These are phyloP conservation scores for Sussaba pulchella DNA, from an alignment of 2,888 invertebrate genomes.

Conservation along the genomic window DNA sequence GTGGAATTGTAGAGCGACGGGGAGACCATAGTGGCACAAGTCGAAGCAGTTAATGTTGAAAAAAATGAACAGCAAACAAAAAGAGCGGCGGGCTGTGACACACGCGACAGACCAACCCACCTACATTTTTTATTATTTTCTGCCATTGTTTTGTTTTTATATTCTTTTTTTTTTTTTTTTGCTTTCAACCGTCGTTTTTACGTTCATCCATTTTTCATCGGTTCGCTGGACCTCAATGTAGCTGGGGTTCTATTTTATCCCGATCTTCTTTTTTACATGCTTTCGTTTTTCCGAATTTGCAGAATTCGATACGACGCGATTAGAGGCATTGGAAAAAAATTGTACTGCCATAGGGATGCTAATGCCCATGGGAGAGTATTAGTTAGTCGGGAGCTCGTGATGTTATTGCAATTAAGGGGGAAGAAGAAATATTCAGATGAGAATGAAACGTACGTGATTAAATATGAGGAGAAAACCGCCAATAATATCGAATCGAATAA, in stretches of 20 bases:
- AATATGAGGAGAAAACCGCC: background rate
- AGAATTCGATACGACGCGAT: conserved; percentile 34
- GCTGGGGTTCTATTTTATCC: conserved; percentile 33
- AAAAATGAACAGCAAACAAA: conserved; percentile 7
- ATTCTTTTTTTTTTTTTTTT: background rate
- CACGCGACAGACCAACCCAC: background rate
- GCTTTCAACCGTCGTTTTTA: background rate
- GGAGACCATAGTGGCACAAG: background rate
- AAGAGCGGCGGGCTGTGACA: background rate
- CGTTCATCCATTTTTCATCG: conserved; percentile 27
- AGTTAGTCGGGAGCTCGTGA: too few species aligned
- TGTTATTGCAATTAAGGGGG: background rate
- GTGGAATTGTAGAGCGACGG: background rate
- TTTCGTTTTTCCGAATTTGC: conserved; percentile 3
- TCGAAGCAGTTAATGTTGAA: conserved; percentile 3
- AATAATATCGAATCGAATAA: background rate
- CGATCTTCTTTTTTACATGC: background rate
- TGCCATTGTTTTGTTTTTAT: background rate
- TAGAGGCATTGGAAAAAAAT: conserved; percentile 1
- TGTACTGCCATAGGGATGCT: too few species aligned
- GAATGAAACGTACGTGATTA: too few species aligned
- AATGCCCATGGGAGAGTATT: too few species aligned
- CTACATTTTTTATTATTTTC: conserved; percentile 6
- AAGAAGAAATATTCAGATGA: background rate
- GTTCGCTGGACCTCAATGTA: conserved; percentile 1